phyloP scores from a whole-genome alignment of 2,888 invertebrate genomes.

The Dicyrtoma fusca region DNA sequence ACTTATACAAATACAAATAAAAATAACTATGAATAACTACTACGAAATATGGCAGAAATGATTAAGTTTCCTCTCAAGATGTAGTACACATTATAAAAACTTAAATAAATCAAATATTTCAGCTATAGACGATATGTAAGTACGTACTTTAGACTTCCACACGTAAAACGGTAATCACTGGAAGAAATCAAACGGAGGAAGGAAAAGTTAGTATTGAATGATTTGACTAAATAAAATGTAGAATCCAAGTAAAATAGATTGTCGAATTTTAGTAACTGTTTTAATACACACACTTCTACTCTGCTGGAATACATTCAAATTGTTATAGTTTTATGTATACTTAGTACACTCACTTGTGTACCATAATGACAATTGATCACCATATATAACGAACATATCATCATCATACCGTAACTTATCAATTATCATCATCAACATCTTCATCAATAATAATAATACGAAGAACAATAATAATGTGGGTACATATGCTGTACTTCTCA shows the following conservation, averaged over 20 bases:
- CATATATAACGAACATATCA: conserved; percentile 37
- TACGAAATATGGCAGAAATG: conserved; percentile 22
- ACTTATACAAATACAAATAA: conserved; percentile 30
- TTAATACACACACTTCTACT: conserved; percentile 28
- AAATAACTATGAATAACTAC: conserved; percentile 23
- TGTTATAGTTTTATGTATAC: conserved; percentile 32
- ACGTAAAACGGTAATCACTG: neutral
- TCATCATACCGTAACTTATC: conserved; percentile 34
- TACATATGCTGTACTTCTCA: conserved; percentile 24
- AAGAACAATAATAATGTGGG: conserved; percentile 32
- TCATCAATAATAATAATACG: conserved; percentile 15
- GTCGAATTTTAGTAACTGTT: conserved; percentile 36
- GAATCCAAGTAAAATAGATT: conserved; percentile 30
- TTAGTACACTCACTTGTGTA: conserved; percentile 29
- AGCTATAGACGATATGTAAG: conserved; percentile 23
- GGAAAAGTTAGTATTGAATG: conserved; percentile 15
- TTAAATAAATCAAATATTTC: conserved; percentile 17
- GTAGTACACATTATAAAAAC: conserved; percentile 18
- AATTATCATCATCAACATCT: conserved; percentile 14
- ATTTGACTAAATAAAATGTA: conserved; percentile 20
- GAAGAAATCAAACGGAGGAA: conserved; percentile 2
- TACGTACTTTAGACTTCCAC: conserved; percentile 15
- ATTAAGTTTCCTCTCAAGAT: conserved; percentile 22
- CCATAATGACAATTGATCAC: conserved; percentile 35
- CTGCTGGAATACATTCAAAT: conserved; percentile 38